Percentiles rank a stretch among this genome's conserved stretches.
Evolutionary conservation across 2,797 vertebrate species (phyloP).

Genomic region (Sebastes jordani): DNA sequence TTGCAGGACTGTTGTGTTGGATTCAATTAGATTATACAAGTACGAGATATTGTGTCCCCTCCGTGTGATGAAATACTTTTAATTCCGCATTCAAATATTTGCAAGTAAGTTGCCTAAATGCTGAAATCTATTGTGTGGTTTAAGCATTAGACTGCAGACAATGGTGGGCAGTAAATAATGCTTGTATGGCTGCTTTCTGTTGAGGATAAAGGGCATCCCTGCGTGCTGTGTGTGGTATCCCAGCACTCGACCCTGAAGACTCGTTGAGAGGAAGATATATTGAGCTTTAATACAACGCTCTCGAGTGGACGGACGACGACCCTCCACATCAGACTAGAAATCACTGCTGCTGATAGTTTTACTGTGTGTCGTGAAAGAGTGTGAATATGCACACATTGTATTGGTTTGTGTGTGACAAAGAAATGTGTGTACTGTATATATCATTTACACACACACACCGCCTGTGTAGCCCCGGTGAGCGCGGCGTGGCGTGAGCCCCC

Average conservation of each 20-base stretch:
- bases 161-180: conserved; percentile 38
- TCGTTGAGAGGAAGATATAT: conserved; percentile 46
- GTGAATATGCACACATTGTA: background rate
- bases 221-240: conserved; percentile 39
- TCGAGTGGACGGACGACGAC: conserved; percentile 15
- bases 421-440: conserved; percentile 17
- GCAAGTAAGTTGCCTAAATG: background rate
- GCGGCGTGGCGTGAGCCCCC: conserved; percentile 55
- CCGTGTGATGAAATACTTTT: background rate
- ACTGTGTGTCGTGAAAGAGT: background rate
- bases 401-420: conserved; percentile 4
- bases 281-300: conserved; percentile 30
- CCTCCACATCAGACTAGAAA: conserved; percentile 46
- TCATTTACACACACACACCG: conserved; percentile 38
- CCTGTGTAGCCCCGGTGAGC: conserved; percentile 65
- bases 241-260: conserved; percentile 35
- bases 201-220: conserved; percentile 39
- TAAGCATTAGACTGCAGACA: background rate
- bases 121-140: background rate
- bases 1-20: background rate
- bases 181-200: conserved; percentile 15
- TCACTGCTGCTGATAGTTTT: conserved; percentile 30
- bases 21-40: background rate
- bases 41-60: too few species aligned
- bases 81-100: background rate